Base-by-base conservation (phyloP, 2,797 vertebrate genomes). In the Ctenopoma multispine region DNA sequence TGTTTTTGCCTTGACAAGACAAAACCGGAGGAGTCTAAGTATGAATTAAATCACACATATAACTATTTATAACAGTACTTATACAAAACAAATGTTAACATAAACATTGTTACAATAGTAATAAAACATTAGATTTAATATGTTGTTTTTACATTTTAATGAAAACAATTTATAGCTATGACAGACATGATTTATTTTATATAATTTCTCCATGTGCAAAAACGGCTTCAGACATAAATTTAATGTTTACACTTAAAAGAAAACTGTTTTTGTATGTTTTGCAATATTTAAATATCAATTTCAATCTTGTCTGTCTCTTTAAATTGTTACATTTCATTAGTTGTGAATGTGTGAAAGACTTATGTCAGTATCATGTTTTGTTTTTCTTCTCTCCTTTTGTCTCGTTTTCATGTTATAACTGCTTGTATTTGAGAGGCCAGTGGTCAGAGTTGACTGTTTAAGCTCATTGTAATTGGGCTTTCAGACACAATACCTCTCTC, bases 31-130 rank as follows among this genome's bases (percentile, higher is more conserved):
- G 76, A 78, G 76, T 87, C 74, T 78, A 82, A 87, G 81, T 90
- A 87, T 87, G 73, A 89, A 82, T 64, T 82, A 53, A 90, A 83
- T 92, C 90, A 90, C 83, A 87, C 80, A 78, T 87, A 87, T 91
- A 67, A 84, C 83, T 95, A 94, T 94, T 93, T 94, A 93, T 94
- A 93, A 91, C 87, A 92, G 88, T 91, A 86, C 80, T 87, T 95
- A 90, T 91, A 92, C 69, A 87, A 88, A 90, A 84, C 72, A 77
- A 69, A 90, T 87, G 75, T 89, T 81, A 89, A 83, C 84, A 87
- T 84, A 81, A 88, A 80, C 77, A 79, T 83, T 80, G 85, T 85
- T 75, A 85, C 83, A 81, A 75, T 89, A 76, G 83, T 86, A 82
- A 86, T 84, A 82, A 85, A 88, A 81, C 82, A 81, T 68, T 41